phyloP scores from a whole-genome alignment of 2,888 invertebrate genomes.

The Archips crataeganus region DNA sequence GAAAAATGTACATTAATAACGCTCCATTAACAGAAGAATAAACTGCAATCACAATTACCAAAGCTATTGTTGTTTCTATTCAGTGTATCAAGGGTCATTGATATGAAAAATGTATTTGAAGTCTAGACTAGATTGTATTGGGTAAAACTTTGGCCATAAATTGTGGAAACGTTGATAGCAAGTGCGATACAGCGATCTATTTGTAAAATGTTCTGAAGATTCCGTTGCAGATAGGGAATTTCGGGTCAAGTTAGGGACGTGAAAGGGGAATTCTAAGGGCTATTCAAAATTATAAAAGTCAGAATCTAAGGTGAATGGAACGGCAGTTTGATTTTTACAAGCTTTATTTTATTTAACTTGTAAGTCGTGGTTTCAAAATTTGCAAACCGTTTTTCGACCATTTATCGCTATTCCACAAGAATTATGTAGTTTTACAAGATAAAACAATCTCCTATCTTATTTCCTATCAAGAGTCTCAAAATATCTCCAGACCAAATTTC shows the following conservation, averaged over 20 bases:
- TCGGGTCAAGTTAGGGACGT: not conserved
- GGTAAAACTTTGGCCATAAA: constrained; percentile 31
- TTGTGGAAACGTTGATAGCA: constrained; percentile 25
- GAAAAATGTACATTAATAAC: not conserved
- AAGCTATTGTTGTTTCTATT: not conserved
- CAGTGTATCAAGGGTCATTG: constrained; percentile 10
- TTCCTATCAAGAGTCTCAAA: too few relatives aligned
- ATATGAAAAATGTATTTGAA: constrained; percentile 16
- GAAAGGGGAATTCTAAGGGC: constrained; percentile 3
- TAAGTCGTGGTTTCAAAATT: too few relatives aligned
- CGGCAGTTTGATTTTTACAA: not conserved
- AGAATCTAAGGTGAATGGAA: not conserved
- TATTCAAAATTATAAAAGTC: not conserved
- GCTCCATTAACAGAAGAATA: constrained; percentile 7
- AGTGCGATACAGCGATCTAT: constrained; percentile 38
- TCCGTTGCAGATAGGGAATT: constrained; percentile 18
- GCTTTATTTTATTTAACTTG: too few relatives aligned
- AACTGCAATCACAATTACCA: not conserved
- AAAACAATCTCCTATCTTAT: too few relatives aligned
- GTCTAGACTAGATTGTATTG: constrained; percentile 25
- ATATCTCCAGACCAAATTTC: too few relatives aligned
- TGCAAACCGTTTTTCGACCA: too few relatives aligned
- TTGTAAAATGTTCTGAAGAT: constrained; percentile 31
- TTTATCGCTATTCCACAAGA: too few relatives aligned
- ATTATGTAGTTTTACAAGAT: too few relatives aligned